Base-by-base conservation (phyloP, 2,113 vertebrate genomes). In the Melozone crissalis region DNA sequence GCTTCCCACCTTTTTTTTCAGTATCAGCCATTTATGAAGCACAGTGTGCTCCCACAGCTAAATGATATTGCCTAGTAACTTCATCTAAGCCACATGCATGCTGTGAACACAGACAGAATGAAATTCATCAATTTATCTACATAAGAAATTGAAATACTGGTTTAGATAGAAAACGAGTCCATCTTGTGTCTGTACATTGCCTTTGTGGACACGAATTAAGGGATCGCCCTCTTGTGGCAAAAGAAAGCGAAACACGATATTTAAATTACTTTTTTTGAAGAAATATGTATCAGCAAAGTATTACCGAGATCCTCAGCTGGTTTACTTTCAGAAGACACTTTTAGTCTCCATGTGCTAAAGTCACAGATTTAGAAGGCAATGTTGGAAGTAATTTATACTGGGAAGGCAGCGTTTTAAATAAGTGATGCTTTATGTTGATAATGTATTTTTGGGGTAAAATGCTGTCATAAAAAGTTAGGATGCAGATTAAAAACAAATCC, bases 181-280 rank as follows among this genome's bases (percentile, higher is more conserved):
- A 41, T 44, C 37, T 52, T 10, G 26, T 14, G 23, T 62, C 12
- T 57, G 49, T 35, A 44, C 17, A 3, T 39, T 90, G 49, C 33
- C 41, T 65, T 49, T 33, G 31, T 4, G 22, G 33, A 66, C 58
- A 41, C 0, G 46, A 46, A 55, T 84, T 84, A 57, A 82, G 31
- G 65, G 69, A 76, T 81, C 96, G 93, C 97, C 97, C 96, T 98
- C 97, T 97, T 91, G 94, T 97, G 98, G 93, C 62, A 31, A 68
- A 62, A 91, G 54, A 57, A 16, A 63, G 43, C 5, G 23, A 89
- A 86, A 67, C 8, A 6, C 4, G 1, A 28, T 16, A 11, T 15
- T 66, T 33, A 15, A 31, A 28, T 41, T 20, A 19, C 3, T 58
- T 80, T 73, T 33, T 66, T 31, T 49, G 10, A 39, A 75, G 35